A percentile compares a stretch with the other conserved stretches of the same genome.
Evolutionary conservation across 2,888 invertebrate species (phyloP).

Genomic region (Amphipyra tragopoginis): DNA sequence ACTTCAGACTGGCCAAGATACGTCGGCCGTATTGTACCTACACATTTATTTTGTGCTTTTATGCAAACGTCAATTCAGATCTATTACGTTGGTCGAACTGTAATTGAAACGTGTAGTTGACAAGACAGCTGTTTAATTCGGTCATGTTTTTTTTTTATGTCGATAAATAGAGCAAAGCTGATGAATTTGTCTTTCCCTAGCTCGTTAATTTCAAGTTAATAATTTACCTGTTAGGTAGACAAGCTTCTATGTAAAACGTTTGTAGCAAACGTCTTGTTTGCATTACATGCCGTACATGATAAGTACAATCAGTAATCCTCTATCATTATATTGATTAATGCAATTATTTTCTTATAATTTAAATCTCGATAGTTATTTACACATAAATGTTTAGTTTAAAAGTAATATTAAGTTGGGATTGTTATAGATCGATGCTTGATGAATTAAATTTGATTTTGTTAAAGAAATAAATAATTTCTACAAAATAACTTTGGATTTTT

Average conservation of each 20-base stretch:
- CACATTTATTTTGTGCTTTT: too few relatives aligned
- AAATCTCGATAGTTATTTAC: slow-evolving; percentile 80
- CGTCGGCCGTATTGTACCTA: too few relatives aligned
- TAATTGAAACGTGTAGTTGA: too few relatives aligned
- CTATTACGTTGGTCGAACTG: too few relatives aligned
- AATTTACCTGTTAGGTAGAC: slow-evolving; percentile 38
- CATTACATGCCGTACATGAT: slow-evolving; percentile 66
- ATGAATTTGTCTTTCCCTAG: slow-evolving; percentile 11
- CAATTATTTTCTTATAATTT: slow-evolving; percentile 76
- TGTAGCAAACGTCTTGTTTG: slow-evolving; percentile 32
- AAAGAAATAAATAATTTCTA: slow-evolving; percentile 27
- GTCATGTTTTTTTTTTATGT: too few relatives aligned
- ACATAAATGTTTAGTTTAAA: slow-evolving; percentile 54
- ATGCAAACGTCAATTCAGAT: too few relatives aligned
- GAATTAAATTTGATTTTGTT: slow-evolving; percentile 36
- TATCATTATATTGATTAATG: slow-evolving; percentile 69
- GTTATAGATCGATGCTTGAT: slow-evolving; percentile 50
- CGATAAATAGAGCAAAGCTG: slow-evolving; percentile 9
- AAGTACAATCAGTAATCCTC: slow-evolving; percentile 75
- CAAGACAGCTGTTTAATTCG: too few relatives aligned
- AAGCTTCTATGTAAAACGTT: slow-evolving; percentile 27
- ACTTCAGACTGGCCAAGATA: too few relatives aligned
- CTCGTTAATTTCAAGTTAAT: slow-evolving; percentile 23
- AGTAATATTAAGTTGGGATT: slow-evolving; percentile 60
- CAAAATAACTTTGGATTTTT: slow-evolving; percentile 4